Base-by-base conservation (phyloP, 2,797 vertebrate species). In the Xenopus petersii region DNA sequence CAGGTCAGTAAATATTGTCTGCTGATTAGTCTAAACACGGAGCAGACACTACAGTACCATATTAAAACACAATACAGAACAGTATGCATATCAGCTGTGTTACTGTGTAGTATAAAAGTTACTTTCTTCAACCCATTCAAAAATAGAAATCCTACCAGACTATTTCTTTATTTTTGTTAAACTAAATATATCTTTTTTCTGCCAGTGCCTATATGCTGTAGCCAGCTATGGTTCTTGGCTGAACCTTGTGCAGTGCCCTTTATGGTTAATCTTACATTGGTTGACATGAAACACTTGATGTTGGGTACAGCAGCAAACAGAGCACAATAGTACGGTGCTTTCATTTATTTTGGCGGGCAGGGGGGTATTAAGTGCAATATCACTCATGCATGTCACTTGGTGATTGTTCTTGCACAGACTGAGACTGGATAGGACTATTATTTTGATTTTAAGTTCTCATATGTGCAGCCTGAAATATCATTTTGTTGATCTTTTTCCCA, bases 161-260 rank as follows among this genome's bases (percentile, higher is more conserved):
- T 42, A 30, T 42, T 42, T 5, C 36, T 30, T 30, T 42, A 42
- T 42, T 42, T 42, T 42, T 4, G 36, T 42, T 42, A 42, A 42
- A 42, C 36, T 42, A 30, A 30, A 30, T 30, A 30, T 30, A 42
- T 6, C 3, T 7, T 4, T 42, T 42, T 42, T 42, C 36, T 42
- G 36, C 36, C 36, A 42, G 36, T 42, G 36, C 5, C 36, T 42
- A 42, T 42, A 42, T 42, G 36, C 36, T 12, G 12, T 51, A 12
- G 49, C 11, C 49, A 51, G 49, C 2, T 51, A 51, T n/a, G n/a
- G 36, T 65, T 17, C 64, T 42, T 65, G 64, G 64, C 64, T 65
- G 64, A 65, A 65, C 64, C n/a, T 36, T 17, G n/a, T 65, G 42
- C 3, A 21, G 8, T 10, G 10, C 5, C 36, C 17, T 47, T 46